These are phyloP conservation scores for Gallinago jamesoni DNA, from an alignment of 2,113 vertebrate genomes.

Conservation along the genomic window DNA sequence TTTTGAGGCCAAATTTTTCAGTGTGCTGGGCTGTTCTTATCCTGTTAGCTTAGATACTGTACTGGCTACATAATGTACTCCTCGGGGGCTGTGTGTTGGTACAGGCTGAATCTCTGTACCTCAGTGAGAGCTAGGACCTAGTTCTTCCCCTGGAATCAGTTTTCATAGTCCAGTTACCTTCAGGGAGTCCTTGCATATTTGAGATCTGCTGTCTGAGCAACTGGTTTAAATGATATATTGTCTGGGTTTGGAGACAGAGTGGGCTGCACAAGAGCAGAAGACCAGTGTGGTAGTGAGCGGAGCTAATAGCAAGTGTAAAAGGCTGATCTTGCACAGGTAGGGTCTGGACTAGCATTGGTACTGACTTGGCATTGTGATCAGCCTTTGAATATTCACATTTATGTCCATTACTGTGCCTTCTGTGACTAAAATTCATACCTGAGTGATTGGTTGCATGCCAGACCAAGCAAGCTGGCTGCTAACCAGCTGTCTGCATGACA, in stretches of 20 bases:
- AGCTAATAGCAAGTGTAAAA: neutral
- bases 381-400: neutral
- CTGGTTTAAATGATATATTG: neutral
- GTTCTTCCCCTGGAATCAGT: neutral
- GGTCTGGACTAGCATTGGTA: neutral
- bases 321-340: neutral
- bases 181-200: neutral
- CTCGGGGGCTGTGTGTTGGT: neutral
- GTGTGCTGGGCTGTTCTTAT: neutral
- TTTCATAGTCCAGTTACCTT: neutral
- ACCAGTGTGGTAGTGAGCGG: neutral
- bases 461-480: neutral
- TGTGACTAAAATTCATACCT: neutral
- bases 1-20: neutral
- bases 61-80: neutral
- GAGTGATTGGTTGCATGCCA: neutral
- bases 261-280: neutral
- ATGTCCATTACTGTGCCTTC: fast-evolving
- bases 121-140: neutral
- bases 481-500: neutral
- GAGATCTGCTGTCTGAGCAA: neutral
- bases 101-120: neutral
- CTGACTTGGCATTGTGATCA: neutral
- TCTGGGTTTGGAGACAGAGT: no score
- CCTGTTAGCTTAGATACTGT: neutral